A percentile compares a stretch with the other conserved stretches of the same genome.
Evolutionary conservation across 2,888 invertebrate genomes (phyloP).

Genomic region (Eupeodes luniger): DNA sequence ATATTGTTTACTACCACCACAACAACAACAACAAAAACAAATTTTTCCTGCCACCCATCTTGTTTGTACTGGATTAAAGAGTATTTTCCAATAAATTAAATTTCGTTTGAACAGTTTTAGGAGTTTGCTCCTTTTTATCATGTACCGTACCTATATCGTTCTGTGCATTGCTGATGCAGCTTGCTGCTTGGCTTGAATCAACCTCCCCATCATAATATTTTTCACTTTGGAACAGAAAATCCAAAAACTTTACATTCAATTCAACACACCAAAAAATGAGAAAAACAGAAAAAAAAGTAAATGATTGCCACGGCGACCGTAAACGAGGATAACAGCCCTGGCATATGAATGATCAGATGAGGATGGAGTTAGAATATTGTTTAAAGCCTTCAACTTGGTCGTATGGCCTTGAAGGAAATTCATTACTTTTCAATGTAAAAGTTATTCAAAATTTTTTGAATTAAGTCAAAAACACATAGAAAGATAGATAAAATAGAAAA

Average conservation of each 20-base stretch:
- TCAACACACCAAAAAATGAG: slow-evolving; percentile 46
- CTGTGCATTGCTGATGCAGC: slow-evolving; percentile 5
- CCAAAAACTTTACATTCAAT: slow-evolving; percentile 71
- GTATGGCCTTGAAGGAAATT: background rate
- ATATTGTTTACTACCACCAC: slow-evolving; percentile 53
- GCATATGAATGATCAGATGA: background rate
- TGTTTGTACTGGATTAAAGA: slow-evolving; percentile 47
- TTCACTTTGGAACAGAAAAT: slow-evolving; percentile 60
- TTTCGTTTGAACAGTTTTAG: slow-evolving; percentile 62
- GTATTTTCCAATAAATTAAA: slow-evolving; percentile 73
- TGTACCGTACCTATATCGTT: background rate
- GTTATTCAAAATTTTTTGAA: no score
- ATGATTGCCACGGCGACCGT: slow-evolving; percentile 57
- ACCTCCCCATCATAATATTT: slow-evolving; percentile 33
- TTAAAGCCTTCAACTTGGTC: background rate
- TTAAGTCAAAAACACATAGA: no score
- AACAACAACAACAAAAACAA: slow-evolving; percentile 41
- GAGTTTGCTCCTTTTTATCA: slow-evolving; percentile 20
- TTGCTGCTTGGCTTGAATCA: background rate
- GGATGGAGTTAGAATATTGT: background rate
- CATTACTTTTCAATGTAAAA: no score
- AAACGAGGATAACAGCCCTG: slow-evolving; percentile 43
- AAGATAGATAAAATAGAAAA: no score
- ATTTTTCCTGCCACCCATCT: slow-evolving; percentile 21
- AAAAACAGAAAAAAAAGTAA: slow-evolving; percentile 47